phyloP scores from a whole-genome alignment of 1,140 invertebrate species.

The Harlomillsia oculata region DNA sequence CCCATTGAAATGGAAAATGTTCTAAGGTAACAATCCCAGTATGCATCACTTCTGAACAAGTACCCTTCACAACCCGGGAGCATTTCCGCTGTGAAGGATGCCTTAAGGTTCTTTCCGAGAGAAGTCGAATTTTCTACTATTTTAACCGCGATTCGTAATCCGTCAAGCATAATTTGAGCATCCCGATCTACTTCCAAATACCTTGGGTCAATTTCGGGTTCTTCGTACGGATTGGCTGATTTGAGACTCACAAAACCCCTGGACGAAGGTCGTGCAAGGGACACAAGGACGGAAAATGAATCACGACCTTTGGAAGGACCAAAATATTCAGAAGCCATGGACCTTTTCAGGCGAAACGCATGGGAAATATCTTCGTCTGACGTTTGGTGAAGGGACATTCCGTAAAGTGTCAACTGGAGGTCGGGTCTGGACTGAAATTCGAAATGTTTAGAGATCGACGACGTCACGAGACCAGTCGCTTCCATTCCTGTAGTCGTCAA shows the following conservation, averaged over 20 bases:
- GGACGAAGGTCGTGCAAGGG: background rate
- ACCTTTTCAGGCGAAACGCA: background rate
- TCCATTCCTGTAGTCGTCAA: conserved; percentile 4
- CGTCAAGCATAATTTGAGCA: conserved; percentile 8
- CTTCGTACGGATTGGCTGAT: conserved; percentile 1
- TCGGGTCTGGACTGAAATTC: background rate
- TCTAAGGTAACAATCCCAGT: conserved; percentile 3
- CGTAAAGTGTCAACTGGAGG: conserved; percentile 1
- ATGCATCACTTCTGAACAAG: conserved; percentile 1
- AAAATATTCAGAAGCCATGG: conserved; percentile 3
- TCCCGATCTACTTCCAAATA: conserved; percentile 6
- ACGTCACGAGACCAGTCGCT: background rate
- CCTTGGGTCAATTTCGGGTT: background rate
- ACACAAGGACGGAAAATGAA: conserved; percentile 4
- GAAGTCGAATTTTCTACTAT: conserved; percentile 5
- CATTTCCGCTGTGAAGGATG: background rate
- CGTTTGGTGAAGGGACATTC: conserved; percentile 5
- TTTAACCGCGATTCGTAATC: conserved; percentile 1
- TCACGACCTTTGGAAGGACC: background rate
- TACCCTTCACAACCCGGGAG: conserved; percentile 8
- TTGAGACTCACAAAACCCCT: background rate
- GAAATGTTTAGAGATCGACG: background rate
- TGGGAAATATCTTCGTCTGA: conserved; percentile 1
- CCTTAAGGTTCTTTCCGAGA: background rate
- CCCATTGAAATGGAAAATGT: conserved; percentile 6